A percentile compares a stretch with the other conserved stretches of the same genome.
phyloP scores from a whole-genome alignment of 2,888 invertebrate genomes.

The Callosobruchus maculatus region DNA sequence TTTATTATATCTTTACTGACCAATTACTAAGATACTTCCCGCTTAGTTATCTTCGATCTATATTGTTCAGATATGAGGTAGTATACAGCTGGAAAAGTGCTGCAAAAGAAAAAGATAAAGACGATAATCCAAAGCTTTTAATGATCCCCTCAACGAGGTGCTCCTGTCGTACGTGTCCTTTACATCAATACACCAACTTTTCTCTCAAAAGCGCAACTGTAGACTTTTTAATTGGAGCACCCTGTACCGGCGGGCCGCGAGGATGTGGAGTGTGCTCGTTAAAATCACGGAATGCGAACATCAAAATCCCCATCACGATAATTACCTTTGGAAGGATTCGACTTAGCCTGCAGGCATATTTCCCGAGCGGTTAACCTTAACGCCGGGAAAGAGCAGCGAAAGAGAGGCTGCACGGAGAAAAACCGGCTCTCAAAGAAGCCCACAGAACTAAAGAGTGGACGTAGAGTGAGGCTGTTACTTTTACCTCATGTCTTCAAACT shows the following conservation, averaged over 20 bases:
- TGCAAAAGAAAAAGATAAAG: too few relatives aligned
- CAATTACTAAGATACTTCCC: too few relatives aligned
- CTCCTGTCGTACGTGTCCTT: too few relatives aligned
- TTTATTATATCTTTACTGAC: too few relatives aligned
- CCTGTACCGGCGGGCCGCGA: background rate
- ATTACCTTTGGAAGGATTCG: slow-evolving; percentile 7
- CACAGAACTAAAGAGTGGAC: background rate
- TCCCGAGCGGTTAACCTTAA: slow-evolving; percentile 18
- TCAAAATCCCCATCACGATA: slow-evolving; percentile 5
- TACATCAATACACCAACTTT: background rate
- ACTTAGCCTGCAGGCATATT: slow-evolving; percentile 6
- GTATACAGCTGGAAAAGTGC: too few relatives aligned
- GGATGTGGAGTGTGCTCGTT: background rate
- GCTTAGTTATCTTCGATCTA: too few relatives aligned
- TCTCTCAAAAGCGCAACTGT: background rate
- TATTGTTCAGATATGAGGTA: too few relatives aligned
- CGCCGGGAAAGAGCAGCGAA: background rate
- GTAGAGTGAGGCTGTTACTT: background rate
- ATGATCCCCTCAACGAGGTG: background rate
- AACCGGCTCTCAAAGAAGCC: background rate
- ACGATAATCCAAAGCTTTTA: background rate
- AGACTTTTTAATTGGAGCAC: background rate
- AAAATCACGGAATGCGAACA: background rate
- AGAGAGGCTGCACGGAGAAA: background rate
- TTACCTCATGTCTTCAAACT: too few relatives aligned